A percentile compares a stretch with the other conserved stretches of the same genome.
phyloP scores from a whole-genome alignment of 2,888 invertebrate species.

The Dasypolia templi region DNA sequence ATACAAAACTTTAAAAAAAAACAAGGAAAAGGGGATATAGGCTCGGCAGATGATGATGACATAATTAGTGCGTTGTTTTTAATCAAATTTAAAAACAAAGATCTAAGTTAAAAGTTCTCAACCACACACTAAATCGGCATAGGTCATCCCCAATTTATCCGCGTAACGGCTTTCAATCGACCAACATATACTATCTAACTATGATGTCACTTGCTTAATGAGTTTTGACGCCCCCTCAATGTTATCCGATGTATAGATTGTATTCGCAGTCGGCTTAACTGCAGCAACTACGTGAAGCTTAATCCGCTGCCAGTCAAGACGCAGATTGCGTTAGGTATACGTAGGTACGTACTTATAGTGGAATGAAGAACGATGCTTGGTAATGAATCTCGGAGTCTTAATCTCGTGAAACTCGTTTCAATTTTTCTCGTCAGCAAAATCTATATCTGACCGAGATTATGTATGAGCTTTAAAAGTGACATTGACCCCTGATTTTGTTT shows the following conservation, averaged over 20 bases:
- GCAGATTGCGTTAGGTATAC: constrained; percentile 4
- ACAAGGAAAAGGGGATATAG: neutral
- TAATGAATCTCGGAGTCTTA: no score
- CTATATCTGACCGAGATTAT: no score
- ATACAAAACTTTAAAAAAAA: no score
- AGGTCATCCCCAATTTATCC: neutral
- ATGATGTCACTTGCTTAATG: constrained; percentile 46
- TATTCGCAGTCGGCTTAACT: constrained; percentile 48
- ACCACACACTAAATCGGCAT: neutral
- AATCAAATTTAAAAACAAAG: neutral
- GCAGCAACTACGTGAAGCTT: constrained; percentile 12
- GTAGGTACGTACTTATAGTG: neutral
- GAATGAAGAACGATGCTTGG: neutral
- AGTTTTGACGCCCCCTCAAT: constrained; percentile 26
- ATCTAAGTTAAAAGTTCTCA: neutral
- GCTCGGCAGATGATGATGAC: neutral
- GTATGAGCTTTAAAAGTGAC: no score
- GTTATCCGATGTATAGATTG: constrained; percentile 34
- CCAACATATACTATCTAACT: neutral
- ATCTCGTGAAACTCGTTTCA: neutral
- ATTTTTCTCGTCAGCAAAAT: no score
- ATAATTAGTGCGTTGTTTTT: neutral
- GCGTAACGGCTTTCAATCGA: neutral
- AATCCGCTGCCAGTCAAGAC: constrained; percentile 26
- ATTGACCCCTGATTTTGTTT: no score